Evolutionary conservation across 1,140 invertebrate species (phyloP).

Genomic region (Philopotamus ludificatus): DNA sequence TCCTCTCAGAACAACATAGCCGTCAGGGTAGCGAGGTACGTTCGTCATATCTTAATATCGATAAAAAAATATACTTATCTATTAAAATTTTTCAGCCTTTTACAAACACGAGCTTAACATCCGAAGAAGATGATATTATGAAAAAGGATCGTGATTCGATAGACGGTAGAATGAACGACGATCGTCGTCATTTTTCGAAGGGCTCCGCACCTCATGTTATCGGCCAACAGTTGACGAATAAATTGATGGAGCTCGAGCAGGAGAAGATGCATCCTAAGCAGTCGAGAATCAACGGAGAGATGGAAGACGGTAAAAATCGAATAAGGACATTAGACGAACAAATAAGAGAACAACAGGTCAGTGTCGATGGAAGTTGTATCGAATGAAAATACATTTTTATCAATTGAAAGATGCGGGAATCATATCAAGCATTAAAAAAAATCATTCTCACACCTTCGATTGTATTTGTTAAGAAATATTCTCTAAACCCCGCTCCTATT

Average conservation of each 20-base stretch:
- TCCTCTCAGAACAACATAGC: conserved; percentile 67
- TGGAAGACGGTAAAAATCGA: conserved; percentile 50
- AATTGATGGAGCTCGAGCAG: conserved; percentile 47
- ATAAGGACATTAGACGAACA: conserved; percentile 59
- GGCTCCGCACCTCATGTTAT: conserved; percentile 44
- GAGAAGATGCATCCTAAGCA: conserved; percentile 43
- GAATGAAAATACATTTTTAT: no score
- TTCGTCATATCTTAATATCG: neutral
- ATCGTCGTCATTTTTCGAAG: conserved; percentile 28
- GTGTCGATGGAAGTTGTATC: no score
- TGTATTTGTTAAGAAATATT: no score
- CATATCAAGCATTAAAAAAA: neutral
- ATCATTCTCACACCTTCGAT: no score
- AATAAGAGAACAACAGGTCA: conserved; percentile 59
- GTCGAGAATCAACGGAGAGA: conserved; percentile 12
- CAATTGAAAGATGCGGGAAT: no score
- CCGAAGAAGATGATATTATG: conserved; percentile 70
- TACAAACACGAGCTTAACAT: conserved; percentile 62
- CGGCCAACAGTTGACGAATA: conserved; percentile 36
- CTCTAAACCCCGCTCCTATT: no score
- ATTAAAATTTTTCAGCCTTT: conserved; percentile 46
- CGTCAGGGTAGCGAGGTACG: conserved; percentile 72
- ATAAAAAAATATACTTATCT: conserved; percentile 6
- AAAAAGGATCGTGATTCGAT: conserved; percentile 58
- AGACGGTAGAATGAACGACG: conserved; percentile 17